phyloP scores from a whole-genome alignment of 2,113 vertebrate species.

The Cynoglossus semilaevis region DNA sequence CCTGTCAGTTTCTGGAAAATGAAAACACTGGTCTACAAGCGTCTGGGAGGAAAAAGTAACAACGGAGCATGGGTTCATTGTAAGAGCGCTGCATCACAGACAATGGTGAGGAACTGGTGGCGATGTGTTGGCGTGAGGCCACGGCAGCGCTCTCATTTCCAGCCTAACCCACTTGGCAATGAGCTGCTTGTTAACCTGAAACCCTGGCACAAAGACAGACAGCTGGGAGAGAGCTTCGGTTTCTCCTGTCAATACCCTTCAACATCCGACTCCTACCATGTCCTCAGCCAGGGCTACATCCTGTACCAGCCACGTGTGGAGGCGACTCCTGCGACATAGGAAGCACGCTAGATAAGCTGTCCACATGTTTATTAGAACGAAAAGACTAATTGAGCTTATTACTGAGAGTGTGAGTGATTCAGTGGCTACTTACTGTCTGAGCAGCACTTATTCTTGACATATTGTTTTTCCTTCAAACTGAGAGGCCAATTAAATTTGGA shows the following conservation, averaged over 20 bases:
- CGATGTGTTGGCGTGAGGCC: conserved; percentile 36
- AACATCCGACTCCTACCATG: conserved; percentile 10
- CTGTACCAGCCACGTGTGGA: neutral
- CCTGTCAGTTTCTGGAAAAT: conserved; percentile 4
- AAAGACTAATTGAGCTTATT: neutral
- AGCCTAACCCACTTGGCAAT: conserved; percentile 67
- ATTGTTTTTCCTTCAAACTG: conserved; percentile 28
- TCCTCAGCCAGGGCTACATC: neutral
- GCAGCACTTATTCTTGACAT: conserved; percentile 25
- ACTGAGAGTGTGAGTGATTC: conserved; percentile 6
- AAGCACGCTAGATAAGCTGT: neutral
- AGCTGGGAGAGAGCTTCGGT: conserved; percentile 32
- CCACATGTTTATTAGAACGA: neutral
- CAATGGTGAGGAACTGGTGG: conserved; percentile 17
- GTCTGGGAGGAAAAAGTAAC: conserved; percentile 11
- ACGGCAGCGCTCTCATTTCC: conserved; percentile 40
- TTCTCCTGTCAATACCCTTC: conserved; percentile 38
- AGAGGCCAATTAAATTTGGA: conserved; percentile 52
- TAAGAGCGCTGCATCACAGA: conserved; percentile 9
- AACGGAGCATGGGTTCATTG: neutral
- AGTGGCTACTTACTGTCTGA: conserved; percentile 8
- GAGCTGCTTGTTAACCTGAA: conserved; percentile 47
- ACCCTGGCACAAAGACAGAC: conserved; percentile 35
- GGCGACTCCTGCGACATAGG: neutral
- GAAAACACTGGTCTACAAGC: conserved; percentile 10